Percentiles rank a stretch among this genome's conserved stretches.
These are phyloP conservation scores for Pteromalus puparum DNA, from an alignment of 1,140 invertebrate genomes.

Conservation along the genomic window DNA sequence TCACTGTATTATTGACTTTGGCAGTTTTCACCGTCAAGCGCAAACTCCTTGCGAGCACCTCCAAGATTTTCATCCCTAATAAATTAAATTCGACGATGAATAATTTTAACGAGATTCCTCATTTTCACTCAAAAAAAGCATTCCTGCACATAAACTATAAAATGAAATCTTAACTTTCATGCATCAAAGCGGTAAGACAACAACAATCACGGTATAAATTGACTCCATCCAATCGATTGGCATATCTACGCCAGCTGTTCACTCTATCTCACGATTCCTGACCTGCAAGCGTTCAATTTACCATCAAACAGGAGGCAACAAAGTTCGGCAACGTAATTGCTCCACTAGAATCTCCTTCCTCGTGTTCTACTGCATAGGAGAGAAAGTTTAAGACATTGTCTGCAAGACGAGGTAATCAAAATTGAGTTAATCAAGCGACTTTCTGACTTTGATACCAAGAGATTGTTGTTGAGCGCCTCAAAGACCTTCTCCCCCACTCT, in stretches of 20 bases:
- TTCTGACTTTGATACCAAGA: conserved; percentile 13
- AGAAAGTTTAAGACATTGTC: conserved; percentile 32
- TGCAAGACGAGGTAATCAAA: conserved; percentile 30
- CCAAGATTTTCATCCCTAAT: too few species aligned
- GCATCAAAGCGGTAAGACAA: background rate
- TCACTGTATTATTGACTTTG: conserved; percentile 53
- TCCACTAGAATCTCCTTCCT: background rate
- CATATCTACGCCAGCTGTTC: background rate
- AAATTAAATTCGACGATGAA: background rate
- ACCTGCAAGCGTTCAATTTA: conserved; percentile 10
- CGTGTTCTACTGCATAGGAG: background rate
- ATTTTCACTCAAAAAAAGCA: too few species aligned
- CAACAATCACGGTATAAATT: background rate
- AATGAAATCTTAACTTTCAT: background rate
- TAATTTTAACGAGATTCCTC: background rate
- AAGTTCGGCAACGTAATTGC: conserved; percentile 19
- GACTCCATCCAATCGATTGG: background rate
- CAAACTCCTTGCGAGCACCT: background rate
- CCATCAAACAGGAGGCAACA: conserved; percentile 25
- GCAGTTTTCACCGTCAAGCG: conserved; percentile 54
- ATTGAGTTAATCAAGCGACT: conserved; percentile 32
- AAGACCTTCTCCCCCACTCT: background rate
- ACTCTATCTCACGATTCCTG: background rate
- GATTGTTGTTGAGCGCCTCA: conserved; percentile 9
- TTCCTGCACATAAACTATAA: too few species aligned